Base-by-base conservation (phyloP, 1,140 invertebrate genomes). In the Drosophila kurseongensis region DNA sequence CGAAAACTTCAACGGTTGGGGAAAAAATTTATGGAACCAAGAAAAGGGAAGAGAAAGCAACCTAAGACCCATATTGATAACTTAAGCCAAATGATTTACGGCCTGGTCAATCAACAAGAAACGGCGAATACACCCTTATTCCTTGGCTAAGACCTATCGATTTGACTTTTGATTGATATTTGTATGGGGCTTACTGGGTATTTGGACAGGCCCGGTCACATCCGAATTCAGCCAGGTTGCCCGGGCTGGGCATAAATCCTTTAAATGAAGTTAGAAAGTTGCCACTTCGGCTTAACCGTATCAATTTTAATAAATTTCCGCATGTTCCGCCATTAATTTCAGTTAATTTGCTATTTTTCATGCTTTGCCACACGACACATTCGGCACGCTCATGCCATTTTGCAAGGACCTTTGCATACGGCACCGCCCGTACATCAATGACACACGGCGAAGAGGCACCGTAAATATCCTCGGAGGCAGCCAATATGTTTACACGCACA, bases 301-400 rank as follows among this genome's bases (percentile, higher is more conserved):
- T 88, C 84, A 88, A 88, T 88, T 88, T 88, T 89, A 88, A 88
- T 88, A 88, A 88, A 88, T 88, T 89, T 68, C 60, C 77, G 62
- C 84, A 80, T 84, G 73, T 67, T 65, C 65, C 44, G 77, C 84
- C 84, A 88, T 88, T 88, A 88, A 89, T 88, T 88, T 89, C 36
- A 89, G 84, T 88, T 88, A 88, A 88, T 88, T 88, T 88, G 80
- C 84, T 77, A 88, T 88, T 88, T 89, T 80, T 88, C 84, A 88
- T 88, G 81, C 57, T 83, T 81, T 62, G 61, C 73, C 61, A 23
- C 76, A 84, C 62, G 81, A 84, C 81, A 77, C 68, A 72, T 68
- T 80, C 50, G 42, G 50, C 71, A 55, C 35, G 79, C 48, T 14
- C 60, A 13, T 42, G 55, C 27, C 27, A 32, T 59, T 41, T 12